Conservation (phyloP, 2,797 vertebrate genomes). For the Scolopax bukidnonensis region DNA sequence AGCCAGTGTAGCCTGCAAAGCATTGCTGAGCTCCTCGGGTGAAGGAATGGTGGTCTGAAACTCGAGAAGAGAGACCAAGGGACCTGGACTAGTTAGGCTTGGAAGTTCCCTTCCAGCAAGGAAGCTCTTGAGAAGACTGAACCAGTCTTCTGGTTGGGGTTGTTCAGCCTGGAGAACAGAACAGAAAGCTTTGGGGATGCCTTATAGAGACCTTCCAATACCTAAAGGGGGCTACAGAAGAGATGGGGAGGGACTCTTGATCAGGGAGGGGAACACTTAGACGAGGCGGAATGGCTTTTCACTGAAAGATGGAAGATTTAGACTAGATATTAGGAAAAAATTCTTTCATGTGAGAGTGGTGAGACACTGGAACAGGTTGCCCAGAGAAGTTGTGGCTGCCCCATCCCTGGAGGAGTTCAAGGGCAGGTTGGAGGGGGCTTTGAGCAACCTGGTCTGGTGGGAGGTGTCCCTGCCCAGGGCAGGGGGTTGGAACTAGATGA, state of each 20-base stretch:
- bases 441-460: background rate
- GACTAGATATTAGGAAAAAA: too few species aligned
- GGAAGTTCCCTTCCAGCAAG: background rate
- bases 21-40: background rate
- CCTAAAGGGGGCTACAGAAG: too few species aligned
- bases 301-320: too few species aligned
- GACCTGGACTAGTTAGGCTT: background rate
- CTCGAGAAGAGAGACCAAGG: fast-evolving
- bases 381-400: background rate
- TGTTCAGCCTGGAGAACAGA: too few species aligned
- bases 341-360: too few species aligned
- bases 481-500: background rate
- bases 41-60: background rate
- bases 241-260: too few species aligned
- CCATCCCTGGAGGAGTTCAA: background rate
- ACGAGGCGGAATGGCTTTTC: too few species aligned
- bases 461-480: background rate
- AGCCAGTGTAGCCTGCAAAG: background rate
- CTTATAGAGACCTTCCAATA: too few species aligned
- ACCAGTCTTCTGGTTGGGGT: too few species aligned
- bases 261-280: too few species aligned
- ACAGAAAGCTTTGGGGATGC: too few species aligned
- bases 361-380: too few species aligned
- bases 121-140: background rate
- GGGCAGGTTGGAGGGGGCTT: background rate